phyloP scores from a whole-genome alignment of 2,113 vertebrate genomes.

The Syngnathus scovelli region DNA sequence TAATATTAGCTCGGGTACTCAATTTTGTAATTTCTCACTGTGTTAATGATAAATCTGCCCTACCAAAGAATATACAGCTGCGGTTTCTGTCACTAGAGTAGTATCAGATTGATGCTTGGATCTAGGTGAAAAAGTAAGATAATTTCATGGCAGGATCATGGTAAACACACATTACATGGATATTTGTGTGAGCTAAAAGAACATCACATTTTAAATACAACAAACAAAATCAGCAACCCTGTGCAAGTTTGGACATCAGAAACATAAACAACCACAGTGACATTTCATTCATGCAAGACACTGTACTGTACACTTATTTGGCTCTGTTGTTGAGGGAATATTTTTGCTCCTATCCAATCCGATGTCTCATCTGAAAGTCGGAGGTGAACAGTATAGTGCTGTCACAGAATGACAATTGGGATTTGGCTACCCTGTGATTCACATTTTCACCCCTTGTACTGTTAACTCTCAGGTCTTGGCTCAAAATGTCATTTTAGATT shows the following conservation, averaged over 20 bases:
- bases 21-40: too few species aligned
- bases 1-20: too few species aligned
- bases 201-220: too few species aligned
- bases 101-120: background rate
- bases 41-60: background rate
- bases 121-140: background rate
- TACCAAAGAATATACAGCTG: background rate
- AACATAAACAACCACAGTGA: background rate
- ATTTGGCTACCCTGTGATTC: background rate
- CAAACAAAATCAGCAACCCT: background rate
- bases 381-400: background rate
- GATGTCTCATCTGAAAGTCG: background rate
- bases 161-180: too few species aligned
- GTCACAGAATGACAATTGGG: background rate
- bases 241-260: background rate
- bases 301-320: background rate
- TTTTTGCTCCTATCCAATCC: background rate
- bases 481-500: background rate
- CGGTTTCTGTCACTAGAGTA: background rate
- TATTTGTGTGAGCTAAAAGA: too few species aligned
- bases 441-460: background rate
- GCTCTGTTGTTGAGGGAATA: background rate
- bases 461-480: background rate
- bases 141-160: too few species aligned
- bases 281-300: background rate